These are phyloP conservation scores for Protonibea diacanthus DNA, from an alignment of 2,797 vertebrate species.

Conservation along the genomic window DNA sequence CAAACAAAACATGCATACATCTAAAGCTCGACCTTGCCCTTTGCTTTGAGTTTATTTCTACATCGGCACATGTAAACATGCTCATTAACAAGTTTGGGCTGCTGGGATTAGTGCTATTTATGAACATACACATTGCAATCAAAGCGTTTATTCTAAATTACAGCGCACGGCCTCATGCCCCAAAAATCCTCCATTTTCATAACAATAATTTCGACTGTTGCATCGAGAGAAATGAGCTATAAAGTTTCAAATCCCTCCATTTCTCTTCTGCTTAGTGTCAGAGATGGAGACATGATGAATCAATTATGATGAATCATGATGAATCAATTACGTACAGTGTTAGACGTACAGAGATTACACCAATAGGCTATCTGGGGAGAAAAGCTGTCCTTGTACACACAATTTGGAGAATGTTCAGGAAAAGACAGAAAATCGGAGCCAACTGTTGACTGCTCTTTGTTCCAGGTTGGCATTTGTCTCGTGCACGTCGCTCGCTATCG, in stretches of 20 bases:
- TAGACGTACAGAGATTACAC: slow-evolving; percentile 7
- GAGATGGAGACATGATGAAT: slow-evolving; percentile 36
- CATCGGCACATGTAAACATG: slow-evolving; percentile 37
- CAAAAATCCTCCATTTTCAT: neutral
- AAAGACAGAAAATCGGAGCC: slow-evolving; percentile 19
- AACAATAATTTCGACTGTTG: slow-evolving; percentile 4
- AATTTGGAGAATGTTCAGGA: slow-evolving; percentile 34
- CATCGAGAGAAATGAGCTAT: slow-evolving; percentile 2
- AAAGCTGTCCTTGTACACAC: slow-evolving; percentile 22
- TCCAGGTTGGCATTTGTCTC: slow-evolving; percentile 4
- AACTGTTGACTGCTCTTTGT: neutral
- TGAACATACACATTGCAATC: slow-evolving; percentile 46
- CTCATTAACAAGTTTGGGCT: slow-evolving; percentile 45
- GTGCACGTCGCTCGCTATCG: neutral
- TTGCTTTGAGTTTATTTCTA: slow-evolving; percentile 34
- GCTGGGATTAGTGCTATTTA: slow-evolving; percentile 27
- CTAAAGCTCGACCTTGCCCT: neutral
- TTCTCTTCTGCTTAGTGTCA: slow-evolving; percentile 12
- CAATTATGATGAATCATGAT: slow-evolving; percentile 26
- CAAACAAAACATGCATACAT: neutral
- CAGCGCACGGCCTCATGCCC: neutral
- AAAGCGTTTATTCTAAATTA: slow-evolving; percentile 42
- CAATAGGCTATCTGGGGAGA: slow-evolving; percentile 1
- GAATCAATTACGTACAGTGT: slow-evolving; percentile 25
- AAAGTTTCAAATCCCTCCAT: neutral